Conservation (phyloP, 2,888 invertebrate species). For the Lobophora halterata region DNA sequence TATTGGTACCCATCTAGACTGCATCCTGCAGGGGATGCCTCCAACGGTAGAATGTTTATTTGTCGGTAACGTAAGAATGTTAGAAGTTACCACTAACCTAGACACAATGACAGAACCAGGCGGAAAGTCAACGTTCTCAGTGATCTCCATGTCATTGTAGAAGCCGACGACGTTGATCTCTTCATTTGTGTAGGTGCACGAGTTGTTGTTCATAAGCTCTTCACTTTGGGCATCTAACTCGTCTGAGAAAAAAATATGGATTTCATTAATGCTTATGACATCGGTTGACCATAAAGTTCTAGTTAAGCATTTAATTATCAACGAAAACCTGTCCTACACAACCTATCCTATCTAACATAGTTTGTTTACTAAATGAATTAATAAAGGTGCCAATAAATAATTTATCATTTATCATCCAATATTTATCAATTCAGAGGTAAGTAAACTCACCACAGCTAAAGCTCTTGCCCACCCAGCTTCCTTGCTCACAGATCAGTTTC, state of each 20-base stretch:
- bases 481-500: slow-evolving; percentile 92
- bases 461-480: slow-evolving; percentile 91
- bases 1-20: too few relatives aligned
- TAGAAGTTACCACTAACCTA: slow-evolving; percentile 60
- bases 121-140: slow-evolving; percentile 89
- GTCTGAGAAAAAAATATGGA: slow-evolving; percentile 46
- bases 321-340: too few relatives aligned
- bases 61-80: too few relatives aligned
- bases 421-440: background rate
- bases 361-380: too few relatives aligned
- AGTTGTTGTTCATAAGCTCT: slow-evolving; percentile 83
- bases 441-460: slow-evolving; percentile 87
- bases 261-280: background rate
- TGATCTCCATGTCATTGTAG: slow-evolving; percentile 88
- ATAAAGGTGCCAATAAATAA: too few relatives aligned
- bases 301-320: too few relatives aligned
- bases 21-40: too few relatives aligned
- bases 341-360: too few relatives aligned
- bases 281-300: too few relatives aligned
- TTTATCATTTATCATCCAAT: too few relatives aligned
- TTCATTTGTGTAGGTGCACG: slow-evolving; percentile 88
- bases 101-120: slow-evolving; percentile 85
- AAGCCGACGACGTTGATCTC: slow-evolving; percentile 91
- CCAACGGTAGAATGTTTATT: too few relatives aligned
- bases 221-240: slow-evolving; percentile 72